These are phyloP conservation scores for Progne subis DNA, from an alignment of 2,113 vertebrate species.

Conservation along the genomic window DNA sequence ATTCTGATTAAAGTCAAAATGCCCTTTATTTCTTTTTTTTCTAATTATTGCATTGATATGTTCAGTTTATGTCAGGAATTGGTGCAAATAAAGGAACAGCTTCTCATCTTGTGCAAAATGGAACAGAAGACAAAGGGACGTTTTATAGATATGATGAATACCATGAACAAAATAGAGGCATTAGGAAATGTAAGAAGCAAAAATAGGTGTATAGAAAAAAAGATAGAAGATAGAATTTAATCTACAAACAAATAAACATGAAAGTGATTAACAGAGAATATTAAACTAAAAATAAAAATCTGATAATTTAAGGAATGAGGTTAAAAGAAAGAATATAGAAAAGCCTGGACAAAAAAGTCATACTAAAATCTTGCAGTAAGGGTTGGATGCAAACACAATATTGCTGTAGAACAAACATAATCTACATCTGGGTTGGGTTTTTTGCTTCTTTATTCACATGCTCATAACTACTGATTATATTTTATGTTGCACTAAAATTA, in stretches of 20 bases:
- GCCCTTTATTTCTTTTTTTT: background rate
- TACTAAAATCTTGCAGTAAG: background rate
- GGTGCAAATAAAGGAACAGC: background rate
- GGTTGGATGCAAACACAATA: background rate
- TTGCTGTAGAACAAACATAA: background rate
- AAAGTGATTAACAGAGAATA: background rate
- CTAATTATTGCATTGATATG: background rate
- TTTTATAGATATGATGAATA: background rate
- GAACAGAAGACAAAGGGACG: background rate
- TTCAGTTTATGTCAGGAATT: background rate
- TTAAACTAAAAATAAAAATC: background rate
- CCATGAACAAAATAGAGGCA: background rate
- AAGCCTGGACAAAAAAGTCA: background rate
- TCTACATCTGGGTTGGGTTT: background rate
- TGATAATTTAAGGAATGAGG: background rate
- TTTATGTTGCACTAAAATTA: background rate
- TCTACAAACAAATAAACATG: background rate
- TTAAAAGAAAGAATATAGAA: background rate
- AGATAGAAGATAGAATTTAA: background rate
- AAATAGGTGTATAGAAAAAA: background rate
- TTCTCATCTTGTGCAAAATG: background rate
- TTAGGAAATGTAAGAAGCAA: background rate
- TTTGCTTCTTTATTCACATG: background rate
- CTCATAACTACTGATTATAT: background rate
- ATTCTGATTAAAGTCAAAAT: slow-evolving; percentile 53